phyloP scores from a whole-genome alignment of 2,797 vertebrate species.

The Sciaenops ocellatus region DNA sequence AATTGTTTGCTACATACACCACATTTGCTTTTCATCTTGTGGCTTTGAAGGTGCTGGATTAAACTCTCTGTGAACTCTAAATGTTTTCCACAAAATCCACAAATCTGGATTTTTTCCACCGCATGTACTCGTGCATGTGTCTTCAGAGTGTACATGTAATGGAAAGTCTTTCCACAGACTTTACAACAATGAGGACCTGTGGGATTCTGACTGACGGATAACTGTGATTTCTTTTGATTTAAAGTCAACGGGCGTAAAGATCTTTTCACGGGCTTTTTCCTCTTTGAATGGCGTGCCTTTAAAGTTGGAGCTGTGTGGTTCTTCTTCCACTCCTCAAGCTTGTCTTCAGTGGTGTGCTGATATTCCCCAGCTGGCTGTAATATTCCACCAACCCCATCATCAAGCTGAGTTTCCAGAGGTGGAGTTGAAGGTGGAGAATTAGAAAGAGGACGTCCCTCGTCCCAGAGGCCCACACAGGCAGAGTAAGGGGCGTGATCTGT shows the following conservation, averaged over 20 bases:
- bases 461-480: background rate
- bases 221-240: constrained; percentile 7
- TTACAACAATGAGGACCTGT: constrained; percentile 25
- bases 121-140: constrained; percentile 36
- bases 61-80: constrained; percentile 19
- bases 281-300: constrained; percentile 6
- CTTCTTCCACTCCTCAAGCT: background rate
- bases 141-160: constrained; percentile 50
- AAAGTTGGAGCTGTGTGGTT: background rate
- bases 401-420: background rate
- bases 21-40: constrained; percentile 41
- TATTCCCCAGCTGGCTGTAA: background rate
- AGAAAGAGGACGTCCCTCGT: background rate
- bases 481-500: background rate
- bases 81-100: constrained; percentile 56
- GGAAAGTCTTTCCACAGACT: constrained; percentile 51
- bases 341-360: background rate
- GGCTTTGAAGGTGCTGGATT: constrained; percentile 43
- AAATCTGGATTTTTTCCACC: constrained; percentile 32
- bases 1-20: constrained; percentile 41
- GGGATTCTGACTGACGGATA: background rate
- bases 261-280: constrained; percentile 4
- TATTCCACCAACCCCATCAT: background rate
- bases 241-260: background rate
- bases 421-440: constrained; percentile 5